Conservation (phyloP, 30 jellyfish, hydroid and myxozoan species). For the Thelohanellus kitauei region DNA sequence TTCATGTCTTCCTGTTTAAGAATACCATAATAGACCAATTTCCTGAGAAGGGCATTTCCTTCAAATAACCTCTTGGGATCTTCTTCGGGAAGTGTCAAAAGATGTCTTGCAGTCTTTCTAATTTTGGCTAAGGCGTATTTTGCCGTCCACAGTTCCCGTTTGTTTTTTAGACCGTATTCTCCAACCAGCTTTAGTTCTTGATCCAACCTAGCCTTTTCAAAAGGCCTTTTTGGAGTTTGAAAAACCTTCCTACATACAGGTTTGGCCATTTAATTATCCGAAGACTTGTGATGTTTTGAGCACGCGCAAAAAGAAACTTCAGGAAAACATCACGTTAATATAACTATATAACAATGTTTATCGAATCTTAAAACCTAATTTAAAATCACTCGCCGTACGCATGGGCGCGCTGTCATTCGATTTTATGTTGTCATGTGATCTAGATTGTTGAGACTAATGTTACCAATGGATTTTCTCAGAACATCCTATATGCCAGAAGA, state of each 20-base stretch:
- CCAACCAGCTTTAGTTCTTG: conserved; percentile 85
- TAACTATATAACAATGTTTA: too few relatives aligned
- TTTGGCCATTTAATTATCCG: too few relatives aligned
- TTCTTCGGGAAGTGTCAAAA: conserved; percentile 71
- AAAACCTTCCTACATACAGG: conserved; percentile 55
- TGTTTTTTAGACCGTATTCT: conserved; percentile 61
- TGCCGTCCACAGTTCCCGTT: conserved; percentile 96
- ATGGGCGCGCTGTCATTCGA: too few relatives aligned
- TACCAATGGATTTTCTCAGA: too few relatives aligned
- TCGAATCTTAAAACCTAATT: too few relatives aligned
- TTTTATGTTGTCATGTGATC: too few relatives aligned
- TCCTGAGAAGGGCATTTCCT: conserved; percentile 78
- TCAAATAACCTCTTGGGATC: conserved; percentile 78
- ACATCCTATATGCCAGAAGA: too few relatives aligned
- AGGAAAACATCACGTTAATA: too few relatives aligned
- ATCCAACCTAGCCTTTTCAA: conserved; percentile 84
- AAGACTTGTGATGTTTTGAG: too few relatives aligned
- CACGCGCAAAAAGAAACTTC: too few relatives aligned
- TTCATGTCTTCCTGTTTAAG: conserved; percentile 53
- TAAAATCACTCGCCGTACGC: too few relatives aligned
- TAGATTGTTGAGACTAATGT: too few relatives aligned
- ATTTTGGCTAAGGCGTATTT: conserved; percentile 68
- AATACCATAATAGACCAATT: conserved; percentile 71
- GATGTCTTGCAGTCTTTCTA: conserved; percentile 79
- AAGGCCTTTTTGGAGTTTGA: conserved; percentile 85